Evolutionary conservation across 2,888 invertebrate genomes (phyloP).

Genomic region (Athalia circularis): DNA sequence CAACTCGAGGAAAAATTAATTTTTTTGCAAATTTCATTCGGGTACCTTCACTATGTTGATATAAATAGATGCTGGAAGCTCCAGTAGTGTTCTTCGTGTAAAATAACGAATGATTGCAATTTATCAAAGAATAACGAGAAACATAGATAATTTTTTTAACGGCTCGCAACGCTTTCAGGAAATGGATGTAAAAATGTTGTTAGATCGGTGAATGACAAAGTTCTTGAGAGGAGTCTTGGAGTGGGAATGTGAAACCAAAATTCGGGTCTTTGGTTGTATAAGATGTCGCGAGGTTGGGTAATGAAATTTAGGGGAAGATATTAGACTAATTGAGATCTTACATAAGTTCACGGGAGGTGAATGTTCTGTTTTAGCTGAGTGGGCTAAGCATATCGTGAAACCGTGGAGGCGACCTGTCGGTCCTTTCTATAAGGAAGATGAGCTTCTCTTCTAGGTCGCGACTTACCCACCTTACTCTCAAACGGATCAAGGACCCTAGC

Average conservation of each 20-base stretch:
- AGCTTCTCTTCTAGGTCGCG: constrained; percentile 3
- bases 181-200: background rate
- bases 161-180: background rate
- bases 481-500: constrained; percentile 64
- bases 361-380: constrained; percentile 48
- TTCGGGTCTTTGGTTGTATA: background rate
- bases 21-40: too few species aligned
- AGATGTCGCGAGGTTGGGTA: background rate
- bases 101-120: too few species aligned
- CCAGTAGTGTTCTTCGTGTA: too few species aligned
- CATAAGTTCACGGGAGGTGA: constrained; percentile 44
- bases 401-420: constrained; percentile 1
- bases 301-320: background rate
- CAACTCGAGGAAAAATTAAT: too few species aligned
- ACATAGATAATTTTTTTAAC: background rate
- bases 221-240: background rate
- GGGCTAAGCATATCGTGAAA: constrained; percentile 21
- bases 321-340: constrained; percentile 42
- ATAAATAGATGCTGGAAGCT: too few species aligned
- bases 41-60: too few species aligned
- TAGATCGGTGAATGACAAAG: background rate
- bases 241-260: too few species aligned
- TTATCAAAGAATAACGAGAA: background rate
- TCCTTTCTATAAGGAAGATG: constrained; percentile 5
- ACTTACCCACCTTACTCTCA: constrained; percentile 41